A percentile compares a stretch with the other conserved stretches of the same genome.
These are phyloP conservation scores for Rhagophthalmus giganteus DNA, from an alignment of 2,888 invertebrate genomes.

Conservation along the genomic window DNA sequence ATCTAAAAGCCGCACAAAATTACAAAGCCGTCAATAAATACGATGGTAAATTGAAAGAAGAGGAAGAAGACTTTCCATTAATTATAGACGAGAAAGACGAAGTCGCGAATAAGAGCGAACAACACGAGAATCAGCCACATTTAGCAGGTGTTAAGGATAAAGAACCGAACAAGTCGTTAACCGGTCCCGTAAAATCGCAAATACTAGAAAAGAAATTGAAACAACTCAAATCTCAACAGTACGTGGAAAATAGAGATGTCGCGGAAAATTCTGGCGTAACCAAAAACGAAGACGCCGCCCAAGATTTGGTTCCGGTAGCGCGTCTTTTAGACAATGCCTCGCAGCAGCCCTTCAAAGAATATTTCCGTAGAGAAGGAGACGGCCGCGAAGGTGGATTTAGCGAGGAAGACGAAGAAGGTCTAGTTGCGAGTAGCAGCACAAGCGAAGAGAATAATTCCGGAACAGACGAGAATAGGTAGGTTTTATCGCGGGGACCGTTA, in stretches of 20 bases:
- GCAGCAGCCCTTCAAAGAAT: conserved; percentile 65
- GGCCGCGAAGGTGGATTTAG: conserved; percentile 57
- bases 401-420: conserved; percentile 78
- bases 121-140: neutral
- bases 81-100: conserved; percentile 65
- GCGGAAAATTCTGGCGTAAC: conserved; percentile 1
- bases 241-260: neutral
- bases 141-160: too few species aligned
- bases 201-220: conserved; percentile 44
- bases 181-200: conserved; percentile 30
- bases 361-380: conserved; percentile 59
- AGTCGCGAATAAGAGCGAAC: conserved; percentile 39
- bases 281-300: conserved; percentile 58
- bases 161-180: conserved; percentile 2
- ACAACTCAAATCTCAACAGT: conserved; percentile 34
- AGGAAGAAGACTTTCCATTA: conserved; percentile 66
- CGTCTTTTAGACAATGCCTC: conserved; percentile 75
- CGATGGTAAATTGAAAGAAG: conserved; percentile 55
- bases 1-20: conserved; percentile 58
- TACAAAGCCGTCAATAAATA: conserved; percentile 35
- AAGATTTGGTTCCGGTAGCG: conserved; percentile 78
- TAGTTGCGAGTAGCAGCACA: conserved; percentile 75
- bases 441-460: conserved; percentile 84
- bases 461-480: conserved; percentile 77
- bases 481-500: conserved; percentile 37